phyloP scores from a whole-genome alignment of 2,888 invertebrate species.

The Dynastes maya region DNA sequence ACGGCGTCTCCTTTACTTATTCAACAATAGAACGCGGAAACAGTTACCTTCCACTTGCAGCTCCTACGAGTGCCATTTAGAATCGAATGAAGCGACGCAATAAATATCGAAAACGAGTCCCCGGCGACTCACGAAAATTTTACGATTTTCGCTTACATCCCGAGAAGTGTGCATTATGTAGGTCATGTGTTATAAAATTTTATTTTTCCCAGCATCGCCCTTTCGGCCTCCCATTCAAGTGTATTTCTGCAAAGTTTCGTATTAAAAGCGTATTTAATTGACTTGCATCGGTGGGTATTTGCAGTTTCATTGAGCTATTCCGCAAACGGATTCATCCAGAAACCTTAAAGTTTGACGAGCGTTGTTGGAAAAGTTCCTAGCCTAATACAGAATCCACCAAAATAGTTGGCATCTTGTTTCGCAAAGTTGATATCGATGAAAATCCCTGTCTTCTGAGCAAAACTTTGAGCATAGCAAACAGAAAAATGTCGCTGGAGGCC shows the following conservation, averaged over 20 bases:
- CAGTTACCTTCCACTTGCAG: neutral
- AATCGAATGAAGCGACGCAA: conserved; percentile 23
- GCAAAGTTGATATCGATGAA: too few relatives aligned
- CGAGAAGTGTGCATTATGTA: neutral
- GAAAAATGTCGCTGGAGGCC: too few relatives aligned
- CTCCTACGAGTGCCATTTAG: conserved; percentile 39
- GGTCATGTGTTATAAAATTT: neutral
- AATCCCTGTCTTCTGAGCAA: too few relatives aligned
- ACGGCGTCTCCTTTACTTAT: conserved; percentile 34
- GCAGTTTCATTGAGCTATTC: too few relatives aligned
- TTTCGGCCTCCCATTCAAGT: neutral
- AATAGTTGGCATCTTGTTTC: too few relatives aligned
- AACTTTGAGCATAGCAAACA: too few relatives aligned
- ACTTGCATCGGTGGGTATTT: neutral
- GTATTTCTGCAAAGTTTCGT: neutral
- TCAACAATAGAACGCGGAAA: conserved; percentile 33
- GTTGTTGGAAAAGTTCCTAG: too few relatives aligned
- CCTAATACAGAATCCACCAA: too few relatives aligned
- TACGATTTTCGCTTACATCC: conserved; percentile 7
- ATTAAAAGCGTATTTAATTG: neutral
- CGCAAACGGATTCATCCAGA: too few relatives aligned
- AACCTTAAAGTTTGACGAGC: too few relatives aligned
- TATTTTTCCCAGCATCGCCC: neutral
- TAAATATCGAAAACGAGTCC: conserved; percentile 18
- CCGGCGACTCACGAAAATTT: conserved; percentile 1